Base-by-base conservation (phyloP, 2,113 vertebrate genomes). In the Amazona vittata region DNA sequence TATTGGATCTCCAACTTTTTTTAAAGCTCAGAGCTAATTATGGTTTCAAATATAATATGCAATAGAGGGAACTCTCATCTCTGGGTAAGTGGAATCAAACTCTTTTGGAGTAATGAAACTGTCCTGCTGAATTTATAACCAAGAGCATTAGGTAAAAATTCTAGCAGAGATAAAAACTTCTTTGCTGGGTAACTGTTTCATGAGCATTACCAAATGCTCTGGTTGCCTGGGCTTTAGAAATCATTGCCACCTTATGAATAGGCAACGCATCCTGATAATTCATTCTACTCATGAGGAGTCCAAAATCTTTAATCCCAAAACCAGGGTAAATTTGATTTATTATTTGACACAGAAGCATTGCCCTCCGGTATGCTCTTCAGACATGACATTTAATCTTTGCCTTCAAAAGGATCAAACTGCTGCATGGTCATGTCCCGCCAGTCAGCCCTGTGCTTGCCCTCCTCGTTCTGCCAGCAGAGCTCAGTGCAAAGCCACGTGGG, bases 371-470 rank as follows among this genome's bases (percentile, higher is more conserved):
- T 7, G 21, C 29, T 21, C 68, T 33, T 26, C 68, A 49, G 29
- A 37, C 39, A 25, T 0, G 7, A 57, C 43, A 6, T 4, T 33
- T 12, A 5, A 44, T 33, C 68, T 63, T 26, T 33, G 37, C 74
- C 62, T 75, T 15, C 10, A 11, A 11, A 43, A 46, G 67, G 18
- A 41, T 37, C 79, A 33, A 59, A 55, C 14, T 0, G 19, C 47
- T 50, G 83, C 11, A 9, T 1, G 47, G 49, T 12, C 13, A 2
- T 0, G 8, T 52, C 64, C 65, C 44, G 5, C 1, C 2, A 3
- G n/a, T 68, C 63, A 35, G 78, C 74, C 41, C 53, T 13, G 33
- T 1, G 11, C 63, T 67, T 25, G n/a, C 29, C 22, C 60, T 37
- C 7, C 2, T 5, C 17, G 0, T 44, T 20, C 59, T 4, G 9